Percentiles rank a stretch among this genome's conserved stretches.
These are phyloP conservation scores for Pseudococcus viburni DNA, from an alignment of 2,888 invertebrate species.

Conservation along the genomic window DNA sequence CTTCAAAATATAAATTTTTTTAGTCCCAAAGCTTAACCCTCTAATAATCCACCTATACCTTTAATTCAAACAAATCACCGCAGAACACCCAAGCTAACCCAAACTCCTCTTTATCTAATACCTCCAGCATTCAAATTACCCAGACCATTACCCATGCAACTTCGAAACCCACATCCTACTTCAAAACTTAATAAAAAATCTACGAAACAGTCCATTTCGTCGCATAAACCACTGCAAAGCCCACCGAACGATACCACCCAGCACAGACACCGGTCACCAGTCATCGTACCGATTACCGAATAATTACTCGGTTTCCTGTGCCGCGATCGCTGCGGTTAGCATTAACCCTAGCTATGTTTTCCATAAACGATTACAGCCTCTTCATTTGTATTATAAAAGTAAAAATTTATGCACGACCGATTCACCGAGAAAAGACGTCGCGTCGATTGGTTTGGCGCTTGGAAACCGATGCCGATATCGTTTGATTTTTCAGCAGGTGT, in stretches of 20 bases:
- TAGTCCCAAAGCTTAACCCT: too few species aligned
- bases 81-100: not conserved
- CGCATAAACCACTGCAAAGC: slow-evolving; percentile 36
- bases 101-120: not conserved
- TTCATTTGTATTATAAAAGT: slow-evolving; percentile 43
- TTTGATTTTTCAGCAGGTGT: slow-evolving; percentile 55
- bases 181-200: not conserved
- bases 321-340: slow-evolving; percentile 3
- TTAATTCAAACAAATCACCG: too few species aligned
- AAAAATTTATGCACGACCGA: slow-evolving; percentile 49
- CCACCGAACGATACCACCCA: slow-evolving; percentile 24
- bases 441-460: not conserved
- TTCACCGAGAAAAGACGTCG: not conserved
- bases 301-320: slow-evolving; percentile 51
- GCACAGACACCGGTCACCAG: not conserved
- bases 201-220: not conserved
- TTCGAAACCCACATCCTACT: slow-evolving; percentile 15
- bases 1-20: too few species aligned
- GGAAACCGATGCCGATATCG: slow-evolving; percentile 53
- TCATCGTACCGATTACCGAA: slow-evolving; percentile 44
- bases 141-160: not conserved
- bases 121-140: not conserved
- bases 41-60: too few species aligned
- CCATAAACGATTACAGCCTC: slow-evolving; percentile 44
- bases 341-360: not conserved